Evolutionary conservation across 2,888 invertebrate genomes (phyloP), one percentile per base, ranked within the genome.

Genomic region (Agrotis ipsilon): DNA sequence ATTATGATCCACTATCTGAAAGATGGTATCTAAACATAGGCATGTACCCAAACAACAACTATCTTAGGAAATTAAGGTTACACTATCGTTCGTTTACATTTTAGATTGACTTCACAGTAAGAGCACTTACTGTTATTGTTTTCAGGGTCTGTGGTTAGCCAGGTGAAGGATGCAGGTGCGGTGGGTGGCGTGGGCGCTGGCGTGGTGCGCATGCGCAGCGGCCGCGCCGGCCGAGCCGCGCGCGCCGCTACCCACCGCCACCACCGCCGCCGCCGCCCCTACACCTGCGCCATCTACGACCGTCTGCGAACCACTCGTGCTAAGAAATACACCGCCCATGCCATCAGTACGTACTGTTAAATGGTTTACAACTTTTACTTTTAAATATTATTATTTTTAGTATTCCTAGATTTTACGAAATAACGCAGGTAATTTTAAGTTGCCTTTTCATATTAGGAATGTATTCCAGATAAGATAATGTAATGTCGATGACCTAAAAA

Each of bases 201-300:
- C 93, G 88, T 93, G 94, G 88, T 93, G 93, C 90, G 94, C 95
- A 88, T 91, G 93, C 92, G 92, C 91, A 86, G 90, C 89, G 88
- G 93, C 93, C 91, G 90, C 92, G 86, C 91, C 92, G 82, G 89
- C 92, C 82, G 92, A 92, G 83, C 87, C 80, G 86, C 92, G 85
- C 87, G 85, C 90, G 72, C 69, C 88, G 71, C 85, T 83, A 43
- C 75, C 88, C 85, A 79, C 88, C 78, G 75, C 67, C 74, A 83
- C 85, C 85, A 83, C 87, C 79, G 80, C 86, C 82, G 72, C 86
- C 79, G 79, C 82, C 59, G 49, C 63, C 24, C 64, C 49, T 51
- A 61, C 64, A n/a, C 49, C 90, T 75, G 73, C 39, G 32, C 55
- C 2, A 7, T n/a, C 27, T 11, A 11, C 82, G 74, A 81, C 87